Base-by-base conservation (phyloP, 2,888 invertebrate species). In the Netelia fuscicornis region DNA sequence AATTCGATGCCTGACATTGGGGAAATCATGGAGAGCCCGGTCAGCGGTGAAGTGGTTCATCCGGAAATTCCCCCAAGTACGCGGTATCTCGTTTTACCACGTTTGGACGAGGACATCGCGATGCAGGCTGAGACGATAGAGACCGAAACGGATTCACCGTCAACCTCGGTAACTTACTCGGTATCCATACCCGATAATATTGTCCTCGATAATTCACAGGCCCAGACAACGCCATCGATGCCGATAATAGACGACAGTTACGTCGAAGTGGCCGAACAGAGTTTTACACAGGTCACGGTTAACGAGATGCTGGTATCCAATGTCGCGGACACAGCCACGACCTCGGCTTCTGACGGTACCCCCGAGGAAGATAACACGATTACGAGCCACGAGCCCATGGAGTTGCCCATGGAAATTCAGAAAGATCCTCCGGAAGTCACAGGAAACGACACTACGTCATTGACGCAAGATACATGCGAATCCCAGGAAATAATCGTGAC, bases 241-340 rank as follows among this genome's bases (percentile, higher is more conserved):
- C 93, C 93, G 25, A 92, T 93, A 23, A 93, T 93, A 78, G 93
- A 93, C 62, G 93, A 93, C 62, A 86, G 88, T n/a, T 93, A 89
- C 20, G 74, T 86, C n/a, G 92, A 92, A 37, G 58, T 86, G 5
- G 62, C 86, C 2, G 91, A 89, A 62, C 87, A 88, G 10, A 89
- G 82, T 60, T 91, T 91, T 10, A 84, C 83, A 1, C 89, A 92
- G 10, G 89, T 90, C 8, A 83, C 92, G 2, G 89, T 90, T 6
- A 89, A 91, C 5, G 91, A 91, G 60, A 90, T 92, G 88, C 81
- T 91, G 9, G 88, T 90, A n/a, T 87, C 91, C 0, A 91, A 91
- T 77, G 74, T 89, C 8, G 9, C 88, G 13, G 48, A 60, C 13
- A 54, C 70, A 30, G 79, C 89, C 17, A 76, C 81, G 2, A 87